Evolutionary conservation across 2,113 vertebrate species (phyloP).

Genomic region (Anhinga rufa): DNA sequence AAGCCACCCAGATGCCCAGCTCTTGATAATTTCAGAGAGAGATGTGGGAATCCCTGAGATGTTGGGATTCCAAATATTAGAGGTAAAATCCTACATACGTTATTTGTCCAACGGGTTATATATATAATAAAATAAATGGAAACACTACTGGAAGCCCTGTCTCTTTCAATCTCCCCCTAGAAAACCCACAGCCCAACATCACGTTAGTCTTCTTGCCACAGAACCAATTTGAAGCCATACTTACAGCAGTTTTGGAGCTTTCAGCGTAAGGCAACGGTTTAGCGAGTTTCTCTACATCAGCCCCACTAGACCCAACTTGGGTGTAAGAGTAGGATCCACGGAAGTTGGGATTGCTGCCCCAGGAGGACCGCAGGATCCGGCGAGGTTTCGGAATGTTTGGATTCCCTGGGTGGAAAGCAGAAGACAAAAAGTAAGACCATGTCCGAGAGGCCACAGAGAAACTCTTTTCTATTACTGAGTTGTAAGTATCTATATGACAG

Average conservation of each 20-base stretch:
- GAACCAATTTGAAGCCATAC: background rate
- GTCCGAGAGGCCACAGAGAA: background rate
- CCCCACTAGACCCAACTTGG: conserved; percentile 92
- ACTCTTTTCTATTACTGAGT: background rate
- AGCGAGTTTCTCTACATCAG: conserved; percentile 90
- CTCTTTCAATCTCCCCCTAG: background rate
- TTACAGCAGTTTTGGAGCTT: conserved; percentile 91
- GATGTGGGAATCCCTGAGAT: background rate
- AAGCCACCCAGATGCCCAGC: background rate
- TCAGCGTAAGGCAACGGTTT: conserved; percentile 92
- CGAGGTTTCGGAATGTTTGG: conserved; percentile 96
- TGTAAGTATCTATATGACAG: background rate
- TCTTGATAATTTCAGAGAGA: background rate
- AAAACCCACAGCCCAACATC: background rate
- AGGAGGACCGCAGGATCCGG: conserved; percentile 91
- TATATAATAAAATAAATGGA: background rate
- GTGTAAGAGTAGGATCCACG: conserved; percentile 97
- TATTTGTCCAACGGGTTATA: background rate
- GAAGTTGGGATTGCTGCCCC: conserved; percentile 94
- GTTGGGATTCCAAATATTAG: accelerated
- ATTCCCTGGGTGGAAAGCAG: conserved; percentile 79
- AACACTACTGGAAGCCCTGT: background rate
- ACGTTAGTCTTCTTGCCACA: accelerated
- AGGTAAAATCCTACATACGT: background rate
- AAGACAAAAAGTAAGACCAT: background rate